phyloP scores from a whole-genome alignment of 2,888 invertebrate species.

The Cataglyphis rosenhaueri region DNA sequence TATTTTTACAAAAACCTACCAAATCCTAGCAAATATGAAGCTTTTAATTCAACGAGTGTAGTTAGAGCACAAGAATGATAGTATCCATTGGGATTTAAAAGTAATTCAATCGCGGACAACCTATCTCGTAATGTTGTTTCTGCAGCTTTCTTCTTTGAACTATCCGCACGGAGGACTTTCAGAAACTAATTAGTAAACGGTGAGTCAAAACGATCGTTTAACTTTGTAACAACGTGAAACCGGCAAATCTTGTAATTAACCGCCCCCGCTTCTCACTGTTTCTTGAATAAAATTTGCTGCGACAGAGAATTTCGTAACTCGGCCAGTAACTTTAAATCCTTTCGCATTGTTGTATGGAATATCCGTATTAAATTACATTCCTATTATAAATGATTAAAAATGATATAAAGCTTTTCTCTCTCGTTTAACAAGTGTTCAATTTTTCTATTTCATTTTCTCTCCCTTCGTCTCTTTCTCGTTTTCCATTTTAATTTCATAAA shows the following conservation, averaged over 20 bases:
- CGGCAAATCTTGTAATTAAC: constrained; percentile 49
- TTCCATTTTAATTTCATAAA: background rate
- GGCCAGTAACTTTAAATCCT: constrained; percentile 10
- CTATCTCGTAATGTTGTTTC: constrained; percentile 42
- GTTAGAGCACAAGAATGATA: constrained; percentile 30
- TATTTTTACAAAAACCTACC: background rate
- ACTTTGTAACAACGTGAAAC: constrained; percentile 48
- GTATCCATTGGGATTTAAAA: constrained; percentile 50
- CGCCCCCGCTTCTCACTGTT: background rate
- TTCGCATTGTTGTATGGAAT: background rate
- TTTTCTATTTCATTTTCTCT: background rate
- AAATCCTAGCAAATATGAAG: background rate
- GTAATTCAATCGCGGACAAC: constrained; percentile 48
- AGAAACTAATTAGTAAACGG: constrained; percentile 59
- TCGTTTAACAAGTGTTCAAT: background rate
- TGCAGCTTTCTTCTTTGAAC: constrained; percentile 56
- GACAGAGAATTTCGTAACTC: constrained; percentile 24
- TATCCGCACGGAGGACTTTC: constrained; percentile 47
- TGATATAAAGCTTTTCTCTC: background rate
- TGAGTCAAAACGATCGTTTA: constrained; percentile 57
- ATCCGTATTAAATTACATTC: constrained; percentile 24
- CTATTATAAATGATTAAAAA: constrained; percentile 31
- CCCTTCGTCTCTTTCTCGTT: background rate
- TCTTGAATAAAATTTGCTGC: constrained; percentile 50
- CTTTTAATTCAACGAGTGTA: constrained; percentile 32